Conservation (phyloP, 2,888 invertebrate genomes). For the Chaetogeoica ovagalla region DNA sequence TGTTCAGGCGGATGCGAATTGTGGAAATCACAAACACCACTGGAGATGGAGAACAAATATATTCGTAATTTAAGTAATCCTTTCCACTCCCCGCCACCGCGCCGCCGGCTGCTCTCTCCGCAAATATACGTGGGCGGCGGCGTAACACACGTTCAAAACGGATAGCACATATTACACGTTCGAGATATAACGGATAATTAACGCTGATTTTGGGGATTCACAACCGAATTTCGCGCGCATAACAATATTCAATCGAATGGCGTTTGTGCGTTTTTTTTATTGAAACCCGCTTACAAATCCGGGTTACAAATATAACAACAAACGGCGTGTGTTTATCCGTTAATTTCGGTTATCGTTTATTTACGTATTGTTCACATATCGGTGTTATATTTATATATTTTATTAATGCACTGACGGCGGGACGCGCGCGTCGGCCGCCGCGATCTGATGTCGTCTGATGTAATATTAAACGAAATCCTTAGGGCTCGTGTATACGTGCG, state of each 20-base stretch:
- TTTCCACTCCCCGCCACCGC: too few relatives aligned
- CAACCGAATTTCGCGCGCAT: not conserved
- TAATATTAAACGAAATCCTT: not conserved
- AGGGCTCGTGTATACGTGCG: not conserved
- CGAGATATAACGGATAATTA: not conserved
- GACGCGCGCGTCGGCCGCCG: too few relatives aligned
- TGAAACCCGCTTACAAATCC: too few relatives aligned
- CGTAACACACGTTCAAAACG: too few relatives aligned
- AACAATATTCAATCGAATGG: not conserved
- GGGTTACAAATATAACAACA: too few relatives aligned
- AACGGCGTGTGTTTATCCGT: too few relatives aligned
- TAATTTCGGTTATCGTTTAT: too few relatives aligned
- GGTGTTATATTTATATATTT: too few relatives aligned
- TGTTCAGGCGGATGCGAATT: slow-evolving; percentile 20
- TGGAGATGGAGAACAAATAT: slow-evolving; percentile 30
- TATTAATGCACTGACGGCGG: too few relatives aligned
- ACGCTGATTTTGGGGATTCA: slow-evolving; percentile 9
- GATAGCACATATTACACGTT: not conserved
- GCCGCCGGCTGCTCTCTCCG: not conserved
- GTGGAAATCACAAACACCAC: slow-evolving; percentile 25
- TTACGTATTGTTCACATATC: too few relatives aligned
- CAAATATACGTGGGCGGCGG: too few relatives aligned
- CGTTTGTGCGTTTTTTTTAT: not conserved
- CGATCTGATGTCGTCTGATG: not conserved
- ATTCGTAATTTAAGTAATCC: slow-evolving; percentile 29